Percentiles rank a stretch among this genome's conserved stretches.
phyloP scores from a whole-genome alignment of 2,888 invertebrate genomes.

The Spilarctia lutea region DNA sequence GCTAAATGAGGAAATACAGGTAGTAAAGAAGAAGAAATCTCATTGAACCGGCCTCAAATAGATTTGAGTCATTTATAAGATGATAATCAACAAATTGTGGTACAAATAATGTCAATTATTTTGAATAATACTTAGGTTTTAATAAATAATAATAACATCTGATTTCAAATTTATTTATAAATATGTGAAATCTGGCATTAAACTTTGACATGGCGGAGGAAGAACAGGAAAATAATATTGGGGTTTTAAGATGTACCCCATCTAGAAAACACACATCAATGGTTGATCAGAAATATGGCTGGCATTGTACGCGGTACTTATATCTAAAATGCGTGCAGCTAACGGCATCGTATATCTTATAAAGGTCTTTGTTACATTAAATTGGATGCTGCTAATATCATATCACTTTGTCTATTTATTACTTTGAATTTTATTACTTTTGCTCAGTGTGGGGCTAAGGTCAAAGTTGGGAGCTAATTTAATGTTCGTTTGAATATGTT shows the following conservation, averaged over 20 bases:
- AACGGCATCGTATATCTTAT: conserved; percentile 44
- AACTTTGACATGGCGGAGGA: no score
- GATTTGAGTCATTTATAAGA: no score
- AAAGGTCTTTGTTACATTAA: conserved; percentile 49
- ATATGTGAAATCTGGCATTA: no score
- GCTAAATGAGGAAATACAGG: no score
- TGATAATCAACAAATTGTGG: no score
- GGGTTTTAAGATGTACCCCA: conserved; percentile 11
- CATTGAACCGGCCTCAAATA: no score
- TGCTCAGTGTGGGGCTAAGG: conserved; percentile 33
- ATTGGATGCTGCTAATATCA: conserved; percentile 52
- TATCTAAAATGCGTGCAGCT: conserved; percentile 55
- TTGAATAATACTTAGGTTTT: no score
- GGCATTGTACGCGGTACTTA: conserved; percentile 42
- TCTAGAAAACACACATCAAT: conserved; percentile 31
- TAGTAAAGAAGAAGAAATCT: no score
- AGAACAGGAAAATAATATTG: background rate
- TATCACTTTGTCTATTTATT: conserved; percentile 36
- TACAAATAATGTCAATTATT: no score
- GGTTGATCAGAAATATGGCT: conserved; percentile 39
- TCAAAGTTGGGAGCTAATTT: conserved; percentile 29
- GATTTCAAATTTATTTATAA: no score
- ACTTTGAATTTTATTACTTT: conserved; percentile 37
- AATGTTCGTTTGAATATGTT: conserved; percentile 17
- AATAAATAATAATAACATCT: no score